phyloP scores from a whole-genome alignment of 2,888 invertebrate species.

The Lampropteryx suffumata region DNA sequence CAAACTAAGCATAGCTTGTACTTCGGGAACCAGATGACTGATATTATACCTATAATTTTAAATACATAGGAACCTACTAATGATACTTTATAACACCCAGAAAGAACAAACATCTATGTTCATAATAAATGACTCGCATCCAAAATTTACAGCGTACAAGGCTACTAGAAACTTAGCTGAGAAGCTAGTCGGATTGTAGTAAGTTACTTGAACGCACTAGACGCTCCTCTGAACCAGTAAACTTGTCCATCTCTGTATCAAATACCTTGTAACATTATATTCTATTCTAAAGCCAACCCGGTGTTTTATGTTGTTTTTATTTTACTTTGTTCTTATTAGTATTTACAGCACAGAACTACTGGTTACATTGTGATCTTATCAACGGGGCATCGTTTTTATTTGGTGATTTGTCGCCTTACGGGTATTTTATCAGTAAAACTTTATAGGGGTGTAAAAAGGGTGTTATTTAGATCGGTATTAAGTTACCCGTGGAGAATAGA shows the following conservation, averaged over 20 bases:
- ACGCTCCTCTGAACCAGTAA: conserved; percentile 6
- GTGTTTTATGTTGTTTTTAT: background rate
- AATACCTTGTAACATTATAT: conserved; percentile 9
- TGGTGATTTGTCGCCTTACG: conserved; percentile 3
- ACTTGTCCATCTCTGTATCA: conserved; percentile 7
- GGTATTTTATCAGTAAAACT: conserved; percentile 5
- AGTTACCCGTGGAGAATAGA: background rate
- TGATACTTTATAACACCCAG: too few species aligned
- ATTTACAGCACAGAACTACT: conserved; percentile 13
- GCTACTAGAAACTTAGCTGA: too few species aligned
- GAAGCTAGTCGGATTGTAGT: too few species aligned
- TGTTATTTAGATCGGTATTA: background rate
- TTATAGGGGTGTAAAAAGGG: conserved; percentile 7
- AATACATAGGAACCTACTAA: too few species aligned
- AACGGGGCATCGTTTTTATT: conserved; percentile 12
- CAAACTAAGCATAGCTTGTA: too few species aligned
- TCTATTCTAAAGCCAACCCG: background rate
- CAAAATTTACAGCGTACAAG: too few species aligned
- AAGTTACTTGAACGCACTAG: conserved; percentile 4
- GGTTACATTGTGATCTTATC: conserved; percentile 25
- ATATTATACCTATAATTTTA: background rate
- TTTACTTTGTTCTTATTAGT: conserved; percentile 9
- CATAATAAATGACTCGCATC: too few species aligned
- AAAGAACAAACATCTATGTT: too few species aligned
- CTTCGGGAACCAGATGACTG: too few species aligned